Evolutionary conservation across 1,140 invertebrate genomes (phyloP), one percentile per base, ranked within the genome.

Genomic region (Ridgeia piscesae): DNA sequence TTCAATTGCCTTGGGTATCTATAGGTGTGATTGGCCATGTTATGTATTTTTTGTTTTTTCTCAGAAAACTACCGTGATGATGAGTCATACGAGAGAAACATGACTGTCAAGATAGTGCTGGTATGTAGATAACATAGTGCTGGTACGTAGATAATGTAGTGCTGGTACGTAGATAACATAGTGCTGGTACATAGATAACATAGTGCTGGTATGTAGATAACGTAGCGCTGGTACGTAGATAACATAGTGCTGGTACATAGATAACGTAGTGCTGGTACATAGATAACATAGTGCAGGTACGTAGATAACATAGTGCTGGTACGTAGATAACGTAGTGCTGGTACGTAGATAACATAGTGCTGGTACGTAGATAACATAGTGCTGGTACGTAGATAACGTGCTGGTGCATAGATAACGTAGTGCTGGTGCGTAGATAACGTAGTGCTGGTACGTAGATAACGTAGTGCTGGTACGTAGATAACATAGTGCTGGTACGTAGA

Each of bases 41-140:
- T 42, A 11, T 42, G 4, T 4, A 42, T 42, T 42, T 42, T 42
- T 77, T 77, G 27, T 77, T 77, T 94, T 93, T 94, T 96, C 96
- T 93, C 97, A 99, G 98, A 99, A 97, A 99, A 99, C 97, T 98
- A 99, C 97, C 97, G 98, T 93, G 97, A 98, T 96, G 98, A 99
- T 96, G 98, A 98, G 95, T 98, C 98, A 96, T 99, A 99, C 97
- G 98, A 99, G 97, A 99, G 98, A 96, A 98, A 99, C 96, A 97
- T 99, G 95, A 98, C 99, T 96, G 98, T 98, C 96, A 99, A 99
- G 97, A 97, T 98, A 96, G 98, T 98, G 94, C 97, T 98, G 97
- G 98, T 97, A 96, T 95, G 95, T 77, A 77, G 33, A 33, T 77
- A 77, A 77, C 8, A 77, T 77, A 77, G 58, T 6, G 17, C 58